These are phyloP conservation scores for Xiphydria camelus DNA, from an alignment of 2,888 invertebrate genomes.

Conservation along the genomic window DNA sequence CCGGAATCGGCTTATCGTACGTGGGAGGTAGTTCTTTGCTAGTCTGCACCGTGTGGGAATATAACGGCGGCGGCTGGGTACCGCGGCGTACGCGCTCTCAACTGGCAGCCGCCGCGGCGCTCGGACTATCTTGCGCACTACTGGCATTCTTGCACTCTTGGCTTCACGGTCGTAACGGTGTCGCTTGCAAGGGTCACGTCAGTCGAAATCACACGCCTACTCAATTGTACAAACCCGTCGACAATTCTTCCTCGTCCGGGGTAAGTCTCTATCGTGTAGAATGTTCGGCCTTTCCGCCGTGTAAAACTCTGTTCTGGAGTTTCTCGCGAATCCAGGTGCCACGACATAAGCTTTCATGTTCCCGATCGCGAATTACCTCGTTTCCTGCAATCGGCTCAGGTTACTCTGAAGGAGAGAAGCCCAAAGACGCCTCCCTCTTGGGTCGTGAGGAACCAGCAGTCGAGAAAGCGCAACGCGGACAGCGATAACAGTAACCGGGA, in stretches of 20 bases:
- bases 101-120: conserved; percentile 56
- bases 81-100: conserved; percentile 75
- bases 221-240: conserved; percentile 54
- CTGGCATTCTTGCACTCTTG: conserved; percentile 52
- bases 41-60: conserved; percentile 69
- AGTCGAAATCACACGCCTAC: conserved; percentile 44
- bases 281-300: no score
- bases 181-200: conserved; percentile 39
- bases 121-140: conserved; percentile 52
- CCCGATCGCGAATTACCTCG: no score
- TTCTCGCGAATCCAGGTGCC: not conserved
- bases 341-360: conserved; percentile 1
- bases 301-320: not conserved
- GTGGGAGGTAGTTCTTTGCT: conserved; percentile 70
- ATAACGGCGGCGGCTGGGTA: conserved; percentile 69
- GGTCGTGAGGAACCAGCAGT: conserved; percentile 46
- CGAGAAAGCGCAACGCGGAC: conserved; percentile 41
- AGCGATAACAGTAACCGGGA: conserved; percentile 40
- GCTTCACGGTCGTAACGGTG: conserved; percentile 46
- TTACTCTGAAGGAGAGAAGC: conserved; percentile 49
- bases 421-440: conserved; percentile 47
- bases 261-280: no score
- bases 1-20: conserved; percentile 73
- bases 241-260: conserved; percentile 53
- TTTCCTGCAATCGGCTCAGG: no score